Evolutionary conservation across 2,888 invertebrate genomes (phyloP).

Genomic region (Sphecodes monilicornis): DNA sequence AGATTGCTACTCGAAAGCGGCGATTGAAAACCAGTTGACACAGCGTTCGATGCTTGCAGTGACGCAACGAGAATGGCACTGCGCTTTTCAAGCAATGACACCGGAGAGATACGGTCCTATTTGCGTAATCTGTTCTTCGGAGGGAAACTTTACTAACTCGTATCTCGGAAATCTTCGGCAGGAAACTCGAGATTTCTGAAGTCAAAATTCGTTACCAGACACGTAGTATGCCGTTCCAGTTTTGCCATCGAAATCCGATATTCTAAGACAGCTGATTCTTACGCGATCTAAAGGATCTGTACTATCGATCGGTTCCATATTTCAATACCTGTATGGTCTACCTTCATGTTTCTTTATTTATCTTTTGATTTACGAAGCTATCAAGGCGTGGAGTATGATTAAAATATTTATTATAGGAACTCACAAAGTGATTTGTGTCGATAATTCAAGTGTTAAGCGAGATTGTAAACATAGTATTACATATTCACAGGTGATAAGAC

Average conservation of each 20-base stretch:
- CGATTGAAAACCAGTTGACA: constrained; percentile 23
- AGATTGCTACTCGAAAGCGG: constrained; percentile 20
- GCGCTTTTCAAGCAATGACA: constrained; percentile 16
- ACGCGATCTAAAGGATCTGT: too few species aligned
- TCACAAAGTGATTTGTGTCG: not conserved
- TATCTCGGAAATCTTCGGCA: not conserved
- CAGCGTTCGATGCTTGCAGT: constrained; percentile 13
- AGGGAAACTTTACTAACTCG: not conserved
- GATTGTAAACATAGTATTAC: not conserved
- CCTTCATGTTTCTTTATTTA: not conserved
- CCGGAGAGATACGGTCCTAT: not conserved
- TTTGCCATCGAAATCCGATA: not conserved
- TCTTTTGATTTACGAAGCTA: not conserved
- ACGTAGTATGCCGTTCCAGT: not conserved
- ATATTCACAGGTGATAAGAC: not conserved
- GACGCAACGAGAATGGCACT: constrained; percentile 4
- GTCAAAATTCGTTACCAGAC: constrained; percentile 4
- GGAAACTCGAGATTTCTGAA: not conserved
- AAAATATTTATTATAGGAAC: not conserved
- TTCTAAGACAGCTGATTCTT: too few species aligned
- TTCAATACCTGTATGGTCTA: not conserved
- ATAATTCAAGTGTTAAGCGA: not conserved
- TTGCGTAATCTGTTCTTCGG: constrained; percentile 14
- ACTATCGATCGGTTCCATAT: not conserved
- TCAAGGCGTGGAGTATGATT: not conserved